Percentiles rank a stretch among this genome's conserved stretches.
phyloP scores from a whole-genome alignment of 2,888 invertebrate species.

The Pegoplata infirma region DNA sequence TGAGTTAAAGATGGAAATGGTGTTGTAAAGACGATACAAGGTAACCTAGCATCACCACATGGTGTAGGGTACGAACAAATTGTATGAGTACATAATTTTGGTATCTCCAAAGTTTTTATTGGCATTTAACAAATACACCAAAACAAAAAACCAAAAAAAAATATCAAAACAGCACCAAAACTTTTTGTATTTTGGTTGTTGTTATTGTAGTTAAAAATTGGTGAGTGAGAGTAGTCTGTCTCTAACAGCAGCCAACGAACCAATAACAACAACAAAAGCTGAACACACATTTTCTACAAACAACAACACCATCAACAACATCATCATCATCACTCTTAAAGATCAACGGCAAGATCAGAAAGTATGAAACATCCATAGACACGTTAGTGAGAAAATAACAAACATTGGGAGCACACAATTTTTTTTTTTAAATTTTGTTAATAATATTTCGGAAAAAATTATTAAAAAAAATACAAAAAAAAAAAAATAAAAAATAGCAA shows the following conservation, averaged over 20 bases:
- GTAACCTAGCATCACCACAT: too few relatives aligned
- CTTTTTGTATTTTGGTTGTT: constrained; percentile 15
- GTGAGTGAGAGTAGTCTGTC: constrained; percentile 39
- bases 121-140: background rate
- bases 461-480: too few relatives aligned
- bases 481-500: background rate
- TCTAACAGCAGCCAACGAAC: constrained; percentile 49
- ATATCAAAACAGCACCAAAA: constrained; percentile 24
- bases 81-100: background rate
- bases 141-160: background rate
- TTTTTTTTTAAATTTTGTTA: background rate
- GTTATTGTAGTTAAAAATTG: constrained; percentile 13
- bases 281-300: constrained; percentile 31
- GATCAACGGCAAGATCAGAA: constrained; percentile 49
- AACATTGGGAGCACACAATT: constrained; percentile 4
- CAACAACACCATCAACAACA: constrained; percentile 16
- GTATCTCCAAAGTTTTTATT: background rate
- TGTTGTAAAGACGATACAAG: too few relatives aligned
- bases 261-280: constrained; percentile 26
- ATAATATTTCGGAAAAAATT: background rate
- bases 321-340: constrained; percentile 15
- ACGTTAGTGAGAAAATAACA: constrained; percentile 32
- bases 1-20: too few relatives aligned
- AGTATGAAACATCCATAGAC: constrained; percentile 29
- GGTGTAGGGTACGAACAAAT: background rate